Evolutionary conservation across 2,797 vertebrate genomes (phyloP).

Genomic region (Danio choprae): DNA sequence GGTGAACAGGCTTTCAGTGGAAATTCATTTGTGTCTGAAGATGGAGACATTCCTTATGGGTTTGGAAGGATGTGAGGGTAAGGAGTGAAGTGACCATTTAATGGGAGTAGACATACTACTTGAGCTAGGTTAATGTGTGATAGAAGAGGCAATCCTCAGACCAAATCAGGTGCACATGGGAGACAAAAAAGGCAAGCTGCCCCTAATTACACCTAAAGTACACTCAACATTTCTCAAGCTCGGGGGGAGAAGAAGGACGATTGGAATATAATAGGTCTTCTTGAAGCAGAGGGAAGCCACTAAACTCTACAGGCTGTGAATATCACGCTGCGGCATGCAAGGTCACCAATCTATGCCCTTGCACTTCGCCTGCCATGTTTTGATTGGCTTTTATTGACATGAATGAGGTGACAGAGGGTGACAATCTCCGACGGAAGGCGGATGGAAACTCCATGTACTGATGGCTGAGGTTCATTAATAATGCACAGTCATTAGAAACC

Average conservation of each 20-base stretch:
- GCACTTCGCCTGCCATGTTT: conserved; percentile 5
- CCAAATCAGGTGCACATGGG: conserved; percentile 44
- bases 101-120: background rate
- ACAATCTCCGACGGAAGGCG: conserved; percentile 38
- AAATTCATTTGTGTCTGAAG: too few relatives aligned
- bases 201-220: conserved; percentile 57
- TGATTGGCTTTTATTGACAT: conserved; percentile 42
- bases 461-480: conserved; percentile 36
- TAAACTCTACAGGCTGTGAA: conserved; percentile 40
- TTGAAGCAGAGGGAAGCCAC: conserved; percentile 41
- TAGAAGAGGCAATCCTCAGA: conserved; percentile 39
- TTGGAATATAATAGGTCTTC: conserved; percentile 42
- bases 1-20: too few relatives aligned
- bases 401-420: conserved; percentile 36
- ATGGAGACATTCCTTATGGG: too few relatives aligned
- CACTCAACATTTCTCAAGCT: conserved; percentile 36
- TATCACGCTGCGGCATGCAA: conserved; percentile 24
- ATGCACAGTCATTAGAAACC: conserved; percentile 30
- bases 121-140: conserved; percentile 8
- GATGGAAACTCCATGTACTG: conserved; percentile 34
- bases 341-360: conserved; percentile 11
- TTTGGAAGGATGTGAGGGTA: background rate
- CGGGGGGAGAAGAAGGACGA: conserved; percentile 8
- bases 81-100: background rate
- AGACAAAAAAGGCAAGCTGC: conserved; percentile 43